Evolutionary conservation across 2,113 vertebrate genomes (phyloP).

Genomic region (Crypturellus undulatus): DNA sequence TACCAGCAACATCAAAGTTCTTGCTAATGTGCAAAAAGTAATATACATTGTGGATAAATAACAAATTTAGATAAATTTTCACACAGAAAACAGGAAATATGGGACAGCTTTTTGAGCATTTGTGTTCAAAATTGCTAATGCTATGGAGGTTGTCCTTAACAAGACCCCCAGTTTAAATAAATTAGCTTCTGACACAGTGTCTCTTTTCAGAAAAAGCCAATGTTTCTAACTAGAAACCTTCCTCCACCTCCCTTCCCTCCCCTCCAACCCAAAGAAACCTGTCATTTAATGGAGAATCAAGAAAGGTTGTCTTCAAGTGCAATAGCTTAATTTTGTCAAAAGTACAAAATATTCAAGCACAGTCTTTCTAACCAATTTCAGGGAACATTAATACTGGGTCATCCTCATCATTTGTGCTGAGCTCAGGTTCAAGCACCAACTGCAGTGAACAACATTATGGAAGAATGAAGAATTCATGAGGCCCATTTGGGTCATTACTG

Average conservation of each 20-base stretch:
- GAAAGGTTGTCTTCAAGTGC: neutral
- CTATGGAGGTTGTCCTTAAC: neutral
- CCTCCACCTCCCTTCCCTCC: too few species aligned
- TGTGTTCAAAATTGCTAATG: neutral
- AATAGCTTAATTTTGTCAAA: neutral
- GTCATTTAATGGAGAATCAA: neutral
- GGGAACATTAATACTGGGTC: neutral
- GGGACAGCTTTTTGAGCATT: neutral
- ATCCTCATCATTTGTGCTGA: neutral
- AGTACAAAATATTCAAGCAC: neutral
- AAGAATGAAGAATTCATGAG: neutral
- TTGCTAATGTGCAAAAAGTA: neutral
- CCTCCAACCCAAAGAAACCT: neutral
- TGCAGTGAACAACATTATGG: neutral
- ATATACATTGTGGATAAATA: neutral
- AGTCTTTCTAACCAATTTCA: neutral
- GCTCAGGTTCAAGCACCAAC: neutral
- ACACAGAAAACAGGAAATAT: neutral
- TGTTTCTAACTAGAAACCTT: too few species aligned
- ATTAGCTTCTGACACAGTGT: neutral
- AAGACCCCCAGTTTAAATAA: neutral
- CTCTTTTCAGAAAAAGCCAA: neutral
- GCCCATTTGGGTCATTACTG: neutral
- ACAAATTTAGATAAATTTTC: neutral
- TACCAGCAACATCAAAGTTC: neutral